A percentile compares a stretch with the other conserved stretches of the same genome.
These are phyloP conservation scores for Villa cingulata DNA, from an alignment of 2,888 invertebrate species.

Conservation along the genomic window DNA sequence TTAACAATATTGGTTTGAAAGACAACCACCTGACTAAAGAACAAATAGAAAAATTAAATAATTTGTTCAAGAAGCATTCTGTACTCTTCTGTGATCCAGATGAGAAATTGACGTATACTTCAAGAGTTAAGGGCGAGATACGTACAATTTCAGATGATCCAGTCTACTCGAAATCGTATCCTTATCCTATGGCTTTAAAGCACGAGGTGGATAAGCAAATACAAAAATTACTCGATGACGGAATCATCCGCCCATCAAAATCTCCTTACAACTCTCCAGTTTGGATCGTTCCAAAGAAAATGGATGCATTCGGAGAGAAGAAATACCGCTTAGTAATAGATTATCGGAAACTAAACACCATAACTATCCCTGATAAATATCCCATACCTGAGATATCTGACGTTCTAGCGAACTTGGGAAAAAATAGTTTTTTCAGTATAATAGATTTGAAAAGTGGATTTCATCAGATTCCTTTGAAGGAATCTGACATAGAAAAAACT, in stretches of 20 bases:
- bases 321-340: constrained; percentile 9
- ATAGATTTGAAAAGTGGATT: too few relatives aligned
- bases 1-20: constrained; percentile 3
- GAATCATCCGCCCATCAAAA: constrained; percentile 11
- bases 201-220: background rate
- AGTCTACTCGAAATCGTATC: constrained; percentile 1
- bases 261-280: constrained; percentile 13
- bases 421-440: constrained; percentile 7
- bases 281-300: constrained; percentile 7
- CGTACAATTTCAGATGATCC: background rate
- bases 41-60: background rate
- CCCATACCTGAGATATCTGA: constrained; percentile 8
- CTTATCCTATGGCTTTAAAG: background rate
- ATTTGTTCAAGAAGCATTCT: background rate
- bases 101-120: background rate
- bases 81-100: background rate
- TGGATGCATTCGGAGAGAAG: constrained; percentile 8
- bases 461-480: constrained; percentile 9
- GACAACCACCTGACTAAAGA: background rate
- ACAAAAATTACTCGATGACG: background rate
- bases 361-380: constrained; percentile 1
- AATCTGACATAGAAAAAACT: constrained; percentile 5
- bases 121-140: background rate
- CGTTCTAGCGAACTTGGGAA: constrained; percentile 5
- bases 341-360: constrained; percentile 3